Base-by-base conservation (phyloP, 2,797 vertebrate genomes). In the Anguilla megastoma region DNA sequence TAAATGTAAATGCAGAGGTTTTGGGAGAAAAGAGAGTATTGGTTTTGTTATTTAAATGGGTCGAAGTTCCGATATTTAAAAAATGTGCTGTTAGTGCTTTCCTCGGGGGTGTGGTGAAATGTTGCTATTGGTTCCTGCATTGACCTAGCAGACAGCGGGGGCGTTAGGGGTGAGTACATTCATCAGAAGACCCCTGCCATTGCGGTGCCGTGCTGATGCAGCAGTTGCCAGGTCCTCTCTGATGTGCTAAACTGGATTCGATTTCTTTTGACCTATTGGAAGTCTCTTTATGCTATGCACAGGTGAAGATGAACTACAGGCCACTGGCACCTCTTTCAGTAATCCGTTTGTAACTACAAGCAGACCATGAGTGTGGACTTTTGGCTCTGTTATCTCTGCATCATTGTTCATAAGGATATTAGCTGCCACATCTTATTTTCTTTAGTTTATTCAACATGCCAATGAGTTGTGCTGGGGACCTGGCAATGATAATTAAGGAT, bases 181-280 rank as follows among this genome's bases (percentile, higher is more conserved):
- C 45, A 50, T 82, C 45, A 82, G 79, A 50, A 50, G 45, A n/a
- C 41, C 79, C 79, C 45, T 21, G 8, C 41, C 79, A n/a, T 82
- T 1, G 45, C n/a, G 79, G 45, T n/a, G 79, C 45, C 7, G 41
- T 82, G 79, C 79, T 82, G 79, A 82, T 9, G 45, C 79, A 50
- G 79, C 79, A 82, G 41, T 82, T 8, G 45, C 9, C 79, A 10
- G 79, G 48, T n/a, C 45, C 45, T 50, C 79, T 82, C 41, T 82
- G 79, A 82, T 82, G 79, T 82, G 79, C 79, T 82, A 33, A n/a
- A 82, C 41, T 9, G 45, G 41, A 82, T 82, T 82, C 41, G 79
- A 82, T 82, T 82, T 82, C 45, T 82, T n/a, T 21, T 82, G 79
- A 82, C 79, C 79, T n/a, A 50, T 41, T 41, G 74, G 74, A 18